Evolutionary conservation across 2,888 invertebrate species (phyloP).

Genomic region (Erynnis tages): DNA sequence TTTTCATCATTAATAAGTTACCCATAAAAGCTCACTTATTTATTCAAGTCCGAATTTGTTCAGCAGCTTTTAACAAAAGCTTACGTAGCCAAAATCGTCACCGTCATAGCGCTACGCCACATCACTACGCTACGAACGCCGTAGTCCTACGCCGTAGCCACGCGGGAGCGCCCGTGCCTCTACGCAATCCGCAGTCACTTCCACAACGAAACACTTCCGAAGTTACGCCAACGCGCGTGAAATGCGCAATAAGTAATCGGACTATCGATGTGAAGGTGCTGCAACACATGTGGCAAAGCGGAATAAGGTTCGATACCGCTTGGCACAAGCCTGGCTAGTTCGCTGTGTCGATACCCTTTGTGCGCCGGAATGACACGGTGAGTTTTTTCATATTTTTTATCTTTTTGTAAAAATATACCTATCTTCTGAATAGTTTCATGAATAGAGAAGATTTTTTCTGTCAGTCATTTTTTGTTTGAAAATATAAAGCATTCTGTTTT

Average conservation of each 20-base stretch:
- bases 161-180: constrained; percentile 60
- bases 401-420: no score
- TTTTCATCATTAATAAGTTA: not conserved
- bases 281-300: constrained; percentile 75
- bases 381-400: constrained; percentile 52
- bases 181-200: constrained; percentile 18
- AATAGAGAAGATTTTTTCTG: no score
- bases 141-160: constrained; percentile 59
- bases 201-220: constrained; percentile 37
- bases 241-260: constrained; percentile 26
- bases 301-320: constrained; percentile 72
- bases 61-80: no score
- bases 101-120: constrained; percentile 33
- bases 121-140: constrained; percentile 46
- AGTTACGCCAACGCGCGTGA: constrained; percentile 25
- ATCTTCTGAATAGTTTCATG: no score
- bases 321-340: constrained; percentile 78
- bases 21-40: no score
- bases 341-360: constrained; percentile 49
- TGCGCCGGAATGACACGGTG: constrained; percentile 73
- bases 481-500: no score
- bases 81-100: not conserved
- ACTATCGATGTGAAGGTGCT: constrained; percentile 44
- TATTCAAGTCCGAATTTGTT: no score
- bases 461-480: no score